Base-by-base conservation (phyloP, 2,113 vertebrate genomes). In the Notiomystis cincta region DNA sequence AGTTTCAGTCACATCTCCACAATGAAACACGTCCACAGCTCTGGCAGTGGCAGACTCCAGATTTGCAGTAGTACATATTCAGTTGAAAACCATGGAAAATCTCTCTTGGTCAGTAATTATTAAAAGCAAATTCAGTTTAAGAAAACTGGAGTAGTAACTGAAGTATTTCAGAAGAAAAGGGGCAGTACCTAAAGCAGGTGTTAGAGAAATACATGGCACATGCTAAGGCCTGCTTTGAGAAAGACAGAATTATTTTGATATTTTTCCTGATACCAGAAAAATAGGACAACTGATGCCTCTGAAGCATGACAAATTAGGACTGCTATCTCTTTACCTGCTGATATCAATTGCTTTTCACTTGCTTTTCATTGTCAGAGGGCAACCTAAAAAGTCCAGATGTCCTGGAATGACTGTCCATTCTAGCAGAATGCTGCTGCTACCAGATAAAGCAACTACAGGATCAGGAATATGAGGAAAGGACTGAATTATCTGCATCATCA, bases 201-300 rank as follows among this genome's bases (percentile, higher is more conserved):
- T 82, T 31, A 57, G 79, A 92, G n/a, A 66, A 83, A 69, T 19
- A 53, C 27, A 33, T 16, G 40, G 11, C 28, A 51, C 13, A 38
- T 37, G 22, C 38, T 33, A 66, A 89, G 14, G 23, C 9, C 38
- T 80, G 38, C 21, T 89, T 56, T 60, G 37, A 78, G 24, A 92
- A 87, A 28, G 20, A 58, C 15, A 81, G 48, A 70, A 84, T 51
- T 69, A 51, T 40, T 73, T 70, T 37, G 21, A 33, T 2, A n/a
- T 58, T 84, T 75, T 87, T 71, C 72, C 62, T 77, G n/a, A 65
- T 66, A 35, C 12, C 38, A 84, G 56, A 81, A 91, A 87, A 87
- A 82, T 4, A 81, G 33, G 31, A 51, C 47, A 94, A 54, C 13
- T 28, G 24, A 82, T 82, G 33, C 18, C 51, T 58, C 17, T 38